Percentiles rank a stretch among this genome's conserved stretches.
phyloP scores from a whole-genome alignment of 2,797 vertebrate species.

The Sorex maritimensis region DNA sequence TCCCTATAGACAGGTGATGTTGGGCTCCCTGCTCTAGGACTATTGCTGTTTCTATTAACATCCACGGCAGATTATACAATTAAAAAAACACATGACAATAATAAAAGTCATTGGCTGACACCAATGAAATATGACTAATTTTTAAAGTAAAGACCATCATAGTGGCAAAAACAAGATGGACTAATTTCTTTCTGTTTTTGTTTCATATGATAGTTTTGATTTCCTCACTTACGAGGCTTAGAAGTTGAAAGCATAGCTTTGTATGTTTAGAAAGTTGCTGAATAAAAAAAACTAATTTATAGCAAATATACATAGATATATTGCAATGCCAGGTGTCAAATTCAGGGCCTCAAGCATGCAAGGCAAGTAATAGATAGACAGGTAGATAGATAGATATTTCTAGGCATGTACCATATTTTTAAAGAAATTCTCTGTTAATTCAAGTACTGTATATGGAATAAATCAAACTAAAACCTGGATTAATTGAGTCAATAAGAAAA shows the following conservation, averaged over 20 bases:
- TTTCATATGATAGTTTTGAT: constrained; percentile 10
- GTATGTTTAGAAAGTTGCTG: constrained; percentile 51
- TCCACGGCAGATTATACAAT: not conserved
- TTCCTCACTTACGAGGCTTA: constrained; percentile 10
- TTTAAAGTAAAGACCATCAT: not conserved
- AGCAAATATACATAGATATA: too few relatives aligned
- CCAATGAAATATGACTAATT: not conserved
- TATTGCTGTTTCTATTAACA: not conserved
- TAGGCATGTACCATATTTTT: constrained; percentile 23
- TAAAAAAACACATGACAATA: constrained; percentile 61
- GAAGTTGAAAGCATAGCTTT: constrained; percentile 43
- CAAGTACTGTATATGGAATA: constrained; percentile 31
- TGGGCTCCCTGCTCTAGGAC: too few relatives aligned
- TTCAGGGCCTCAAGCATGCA: too few relatives aligned
- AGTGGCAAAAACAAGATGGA: not conserved
- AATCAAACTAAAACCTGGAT: constrained; percentile 36
- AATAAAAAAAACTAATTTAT: constrained; percentile 35
- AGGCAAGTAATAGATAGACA: too few relatives aligned
- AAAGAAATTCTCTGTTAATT: constrained; percentile 68
- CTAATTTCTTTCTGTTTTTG: constrained; percentile 60
- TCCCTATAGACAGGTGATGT: too few relatives aligned
- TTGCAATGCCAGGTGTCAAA: too few relatives aligned
- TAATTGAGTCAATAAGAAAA: constrained; percentile 54
- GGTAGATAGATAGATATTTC: too few relatives aligned
- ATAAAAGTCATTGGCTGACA: constrained; percentile 9